These are phyloP conservation scores for Narcine bancroftii DNA, from an alignment of 2,113 vertebrate species.

Conservation along the genomic window DNA sequence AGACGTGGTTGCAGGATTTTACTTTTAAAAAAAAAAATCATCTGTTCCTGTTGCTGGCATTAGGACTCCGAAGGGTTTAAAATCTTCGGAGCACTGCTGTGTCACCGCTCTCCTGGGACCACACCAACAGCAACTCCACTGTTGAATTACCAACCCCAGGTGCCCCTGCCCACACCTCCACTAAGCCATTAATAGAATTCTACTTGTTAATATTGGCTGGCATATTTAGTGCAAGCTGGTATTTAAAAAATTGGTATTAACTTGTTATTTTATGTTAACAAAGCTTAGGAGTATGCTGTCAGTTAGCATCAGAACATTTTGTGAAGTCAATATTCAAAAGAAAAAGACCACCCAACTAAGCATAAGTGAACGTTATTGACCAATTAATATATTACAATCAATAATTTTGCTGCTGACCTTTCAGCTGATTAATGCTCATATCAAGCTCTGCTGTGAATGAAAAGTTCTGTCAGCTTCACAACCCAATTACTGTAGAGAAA, in stretches of 20 bases:
- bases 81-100: too few species aligned
- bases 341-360: not conserved
- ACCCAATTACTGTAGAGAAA: not conserved
- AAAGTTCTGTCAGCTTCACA: not conserved
- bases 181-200: not conserved
- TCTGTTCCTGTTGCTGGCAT: too few species aligned
- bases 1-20: too few species aligned
- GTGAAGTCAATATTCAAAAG: not conserved
- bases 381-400: not conserved
- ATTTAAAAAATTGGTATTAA: too few species aligned
- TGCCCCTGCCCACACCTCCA: too few species aligned
- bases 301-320: not conserved
- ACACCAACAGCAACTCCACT: too few species aligned
- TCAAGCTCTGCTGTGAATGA: not conserved
- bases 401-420: not conserved
- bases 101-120: too few species aligned
- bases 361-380: not conserved
- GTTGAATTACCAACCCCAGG: too few species aligned
- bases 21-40: too few species aligned
- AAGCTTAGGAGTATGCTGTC: not conserved
- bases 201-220: not conserved
- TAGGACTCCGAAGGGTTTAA: too few species aligned
- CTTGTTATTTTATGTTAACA: not conserved
- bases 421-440: constrained; percentile 2
- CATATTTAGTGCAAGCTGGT: not conserved